These are phyloP conservation scores for Autographa gamma DNA, from an alignment of 2,888 invertebrate species.

Conservation along the genomic window DNA sequence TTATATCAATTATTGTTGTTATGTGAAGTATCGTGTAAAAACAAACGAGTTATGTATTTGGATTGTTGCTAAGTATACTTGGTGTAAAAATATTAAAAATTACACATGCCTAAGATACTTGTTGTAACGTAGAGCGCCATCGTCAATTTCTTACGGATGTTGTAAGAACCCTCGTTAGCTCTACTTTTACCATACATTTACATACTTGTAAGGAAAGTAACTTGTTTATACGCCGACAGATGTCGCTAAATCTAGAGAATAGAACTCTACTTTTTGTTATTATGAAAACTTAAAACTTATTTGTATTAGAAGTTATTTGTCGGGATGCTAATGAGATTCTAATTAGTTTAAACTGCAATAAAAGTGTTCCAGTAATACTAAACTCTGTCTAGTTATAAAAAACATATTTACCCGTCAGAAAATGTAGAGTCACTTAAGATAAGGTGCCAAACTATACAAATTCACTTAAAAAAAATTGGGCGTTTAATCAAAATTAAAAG, in stretches of 20 bases:
- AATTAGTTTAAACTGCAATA: background rate
- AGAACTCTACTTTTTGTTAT: background rate
- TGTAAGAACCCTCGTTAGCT: background rate
- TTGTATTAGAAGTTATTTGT: too few species aligned
- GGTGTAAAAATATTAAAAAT: too few species aligned
- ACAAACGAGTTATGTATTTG: too few species aligned
- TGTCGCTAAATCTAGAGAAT: conserved; percentile 27
- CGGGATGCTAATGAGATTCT: background rate
- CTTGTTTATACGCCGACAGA: conserved; percentile 26
- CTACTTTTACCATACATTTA: background rate
- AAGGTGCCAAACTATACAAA: too few species aligned
- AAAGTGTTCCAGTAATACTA: background rate
- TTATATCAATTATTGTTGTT: too few species aligned
- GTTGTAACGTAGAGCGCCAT: conserved; percentile 31
- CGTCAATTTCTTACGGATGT: conserved; percentile 7
- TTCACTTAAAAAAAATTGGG: too few species aligned
- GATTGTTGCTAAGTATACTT: too few species aligned
- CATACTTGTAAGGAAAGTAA: background rate
- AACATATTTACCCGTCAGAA: background rate
- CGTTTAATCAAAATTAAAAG: too few species aligned
- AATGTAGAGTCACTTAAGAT: background rate
- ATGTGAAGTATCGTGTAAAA: too few species aligned
- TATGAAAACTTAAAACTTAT: too few species aligned
- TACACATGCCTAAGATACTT: background rate
- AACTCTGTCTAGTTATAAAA: too few species aligned